These are phyloP conservation scores for Empidonax alnorum DNA, from an alignment of 2,113 vertebrate genomes.

Conservation along the genomic window DNA sequence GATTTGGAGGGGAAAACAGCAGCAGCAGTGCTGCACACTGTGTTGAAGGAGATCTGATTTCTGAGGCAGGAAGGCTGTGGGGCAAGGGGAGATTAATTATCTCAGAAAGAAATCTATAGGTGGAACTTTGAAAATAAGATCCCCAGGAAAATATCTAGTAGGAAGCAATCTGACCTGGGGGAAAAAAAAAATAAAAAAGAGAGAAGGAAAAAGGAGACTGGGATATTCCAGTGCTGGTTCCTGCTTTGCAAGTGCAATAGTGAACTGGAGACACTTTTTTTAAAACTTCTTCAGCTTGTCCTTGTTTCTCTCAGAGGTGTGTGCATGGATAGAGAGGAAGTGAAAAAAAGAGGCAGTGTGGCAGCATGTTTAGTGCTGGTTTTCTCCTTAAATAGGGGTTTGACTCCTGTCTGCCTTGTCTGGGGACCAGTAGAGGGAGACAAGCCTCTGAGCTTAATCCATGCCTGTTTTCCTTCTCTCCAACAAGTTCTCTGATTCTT, in stretches of 20 bases:
- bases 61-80: background rate
- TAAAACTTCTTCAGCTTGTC: background rate
- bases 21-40: background rate
- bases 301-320: background rate
- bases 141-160: background rate
- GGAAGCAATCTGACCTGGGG: background rate
- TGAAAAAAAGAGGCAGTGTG: background rate
- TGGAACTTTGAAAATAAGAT: background rate
- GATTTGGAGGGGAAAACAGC: background rate
- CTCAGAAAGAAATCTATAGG: background rate
- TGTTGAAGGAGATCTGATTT: background rate
- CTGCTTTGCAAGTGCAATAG: background rate
- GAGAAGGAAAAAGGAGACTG: background rate
- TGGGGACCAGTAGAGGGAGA: conserved; percentile 74
- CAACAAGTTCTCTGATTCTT: background rate
- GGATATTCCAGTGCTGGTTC: background rate
- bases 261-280: background rate
- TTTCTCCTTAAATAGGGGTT: background rate
- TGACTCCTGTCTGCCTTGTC: background rate
- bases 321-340: background rate
- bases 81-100: background rate
- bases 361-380: background rate
- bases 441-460: conserved; percentile 63
- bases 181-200: background rate
- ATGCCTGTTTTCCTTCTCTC: background rate